These are phyloP conservation scores for Pegoplata infirma DNA, from an alignment of 2,888 invertebrate species.

Conservation along the genomic window DNA sequence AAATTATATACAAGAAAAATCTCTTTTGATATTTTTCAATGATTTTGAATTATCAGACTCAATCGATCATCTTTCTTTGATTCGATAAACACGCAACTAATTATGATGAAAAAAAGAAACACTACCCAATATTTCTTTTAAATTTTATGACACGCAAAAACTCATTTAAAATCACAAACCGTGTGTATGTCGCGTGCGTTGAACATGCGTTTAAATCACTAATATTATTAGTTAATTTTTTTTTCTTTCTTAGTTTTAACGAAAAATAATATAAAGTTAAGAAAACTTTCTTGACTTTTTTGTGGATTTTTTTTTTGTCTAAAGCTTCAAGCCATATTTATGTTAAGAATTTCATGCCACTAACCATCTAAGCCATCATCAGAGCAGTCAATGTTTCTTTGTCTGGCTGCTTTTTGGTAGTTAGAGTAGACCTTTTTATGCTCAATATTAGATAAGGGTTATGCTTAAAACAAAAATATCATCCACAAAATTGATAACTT, in stretches of 20 bases:
- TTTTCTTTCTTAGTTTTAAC: conserved; percentile 4
- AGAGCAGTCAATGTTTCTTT: too few species aligned
- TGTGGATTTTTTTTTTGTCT: neutral
- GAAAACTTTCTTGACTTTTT: conserved; percentile 29
- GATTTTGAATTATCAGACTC: conserved; percentile 47
- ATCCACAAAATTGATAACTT: too few species aligned
- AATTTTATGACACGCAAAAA: conserved; percentile 59
- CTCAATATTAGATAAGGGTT: conserved; percentile 28
- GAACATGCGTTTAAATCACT: conserved; percentile 59
- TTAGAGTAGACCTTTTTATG: conserved; percentile 13
- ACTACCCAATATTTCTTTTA: neutral
- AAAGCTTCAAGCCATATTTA: conserved; percentile 49
- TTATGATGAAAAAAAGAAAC: conserved; percentile 44
- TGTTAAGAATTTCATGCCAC: conserved; percentile 54
- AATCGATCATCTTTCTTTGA: conserved; percentile 51
- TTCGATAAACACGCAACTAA: conserved; percentile 52
- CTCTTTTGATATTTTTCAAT: conserved; percentile 33
- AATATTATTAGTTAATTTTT: conserved; percentile 66
- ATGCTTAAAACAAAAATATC: neutral
- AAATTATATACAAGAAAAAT: neutral
- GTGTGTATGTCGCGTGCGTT: conserved; percentile 61
- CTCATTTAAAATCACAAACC: conserved; percentile 56
- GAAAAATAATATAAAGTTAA: conserved; percentile 40
- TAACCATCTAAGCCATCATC: conserved; percentile 3
- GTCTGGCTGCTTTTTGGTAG: neutral